Evolutionary conservation across 2,113 vertebrate species (phyloP).

Genomic region (Sturnira hondurensis): DNA sequence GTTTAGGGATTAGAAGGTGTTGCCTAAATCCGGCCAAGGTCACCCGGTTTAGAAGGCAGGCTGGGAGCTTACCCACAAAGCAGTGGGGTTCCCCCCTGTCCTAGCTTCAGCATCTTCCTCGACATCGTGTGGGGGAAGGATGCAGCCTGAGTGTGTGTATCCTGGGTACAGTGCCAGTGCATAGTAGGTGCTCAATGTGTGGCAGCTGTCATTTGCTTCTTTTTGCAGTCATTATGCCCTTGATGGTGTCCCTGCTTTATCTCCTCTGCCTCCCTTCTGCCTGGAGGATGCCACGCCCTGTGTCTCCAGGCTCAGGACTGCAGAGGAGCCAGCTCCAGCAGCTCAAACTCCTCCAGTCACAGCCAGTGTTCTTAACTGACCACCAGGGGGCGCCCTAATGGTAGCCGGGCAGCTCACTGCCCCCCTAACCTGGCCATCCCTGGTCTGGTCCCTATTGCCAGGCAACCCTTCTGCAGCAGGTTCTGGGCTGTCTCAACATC

Average conservation of each 20-base stretch:
- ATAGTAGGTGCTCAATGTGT: neutral
- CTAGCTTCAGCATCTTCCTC: neutral
- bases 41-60: neutral
- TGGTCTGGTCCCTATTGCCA: too few species aligned
- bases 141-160: fast-evolving
- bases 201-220: too few species aligned
- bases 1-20: neutral
- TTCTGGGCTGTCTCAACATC: neutral
- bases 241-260: neutral
- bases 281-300: neutral
- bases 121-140: fast-evolving
- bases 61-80: neutral
- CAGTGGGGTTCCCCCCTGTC: fast-evolving
- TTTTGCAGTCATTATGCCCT: neutral
- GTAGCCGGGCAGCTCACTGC: fast-evolving
- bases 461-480: neutral
- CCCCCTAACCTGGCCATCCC: neutral
- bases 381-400: conserved; percentile 40
- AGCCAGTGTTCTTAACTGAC: neutral
- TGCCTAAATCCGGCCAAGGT: conserved; percentile 21
- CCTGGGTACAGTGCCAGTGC: fast-evolving
- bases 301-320: neutral
- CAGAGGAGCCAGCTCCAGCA: too few species aligned
- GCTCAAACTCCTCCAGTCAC: neutral
- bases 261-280: neutral